phyloP scores from a whole-genome alignment of 1,140 invertebrate species.

The Solen grandis region DNA sequence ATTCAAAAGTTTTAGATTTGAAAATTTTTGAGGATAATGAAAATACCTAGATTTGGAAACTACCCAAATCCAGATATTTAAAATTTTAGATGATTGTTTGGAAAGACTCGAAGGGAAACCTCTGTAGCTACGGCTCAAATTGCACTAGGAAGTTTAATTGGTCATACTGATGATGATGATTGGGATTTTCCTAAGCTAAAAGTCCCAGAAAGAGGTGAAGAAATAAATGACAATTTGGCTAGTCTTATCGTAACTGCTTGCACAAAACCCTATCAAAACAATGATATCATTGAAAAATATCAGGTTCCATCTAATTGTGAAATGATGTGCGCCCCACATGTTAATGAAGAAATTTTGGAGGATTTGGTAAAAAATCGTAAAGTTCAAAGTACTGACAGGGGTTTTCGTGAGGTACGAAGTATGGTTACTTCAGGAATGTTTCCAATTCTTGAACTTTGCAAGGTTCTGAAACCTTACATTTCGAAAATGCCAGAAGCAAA shows the following conservation, averaged over 20 bases:
- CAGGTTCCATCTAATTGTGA: slow-evolving; percentile 13
- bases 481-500: not conserved
- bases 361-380: not conserved
- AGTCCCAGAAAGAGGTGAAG: slow-evolving; percentile 6
- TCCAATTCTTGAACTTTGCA: slow-evolving; percentile 5
- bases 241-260: not conserved
- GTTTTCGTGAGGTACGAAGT: slow-evolving; percentile 5
- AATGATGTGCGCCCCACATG: not conserved
- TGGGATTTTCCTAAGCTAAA: slow-evolving; percentile 10
- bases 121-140: no score
- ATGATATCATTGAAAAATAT: not conserved
- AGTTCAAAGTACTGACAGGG: slow-evolving; percentile 1
- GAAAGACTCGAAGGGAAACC: no score
- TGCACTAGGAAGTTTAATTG: not conserved
- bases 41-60: not conserved
- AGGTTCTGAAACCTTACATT: slow-evolving; percentile 11
- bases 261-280: not conserved
- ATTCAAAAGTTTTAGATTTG: no score
- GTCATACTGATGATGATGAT: slow-evolving; percentile 8
- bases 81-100: no score
- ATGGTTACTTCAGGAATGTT: slow-evolving; percentile 3
- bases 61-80: not conserved
- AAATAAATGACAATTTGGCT: not conserved
- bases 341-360: slow-evolving; percentile 22
- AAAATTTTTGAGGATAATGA: no score